Base-by-base conservation (phyloP, 1,140 invertebrate genomes). In the Mycetomoellerius zeteki region DNA sequence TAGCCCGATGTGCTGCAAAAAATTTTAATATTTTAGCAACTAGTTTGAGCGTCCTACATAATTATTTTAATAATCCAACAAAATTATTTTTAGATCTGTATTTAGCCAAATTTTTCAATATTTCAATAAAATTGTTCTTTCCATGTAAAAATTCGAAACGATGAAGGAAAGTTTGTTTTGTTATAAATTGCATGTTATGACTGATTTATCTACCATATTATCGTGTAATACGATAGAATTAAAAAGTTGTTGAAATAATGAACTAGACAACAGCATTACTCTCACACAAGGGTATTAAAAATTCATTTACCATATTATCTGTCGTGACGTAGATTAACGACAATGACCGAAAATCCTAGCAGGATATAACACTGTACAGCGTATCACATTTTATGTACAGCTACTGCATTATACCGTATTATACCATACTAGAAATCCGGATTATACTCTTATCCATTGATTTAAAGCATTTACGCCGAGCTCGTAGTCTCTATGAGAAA, bases 361-460 rank as follows among this genome's bases (percentile, higher is more conserved):
- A 54, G 85, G 64, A 86, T 81, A 89, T 86, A 81, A 56, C 21
- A 12, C 33, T 73, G 54, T 72, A 89, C 21, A 71, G 19, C 21
- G 33, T 60, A 58, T 86, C 67, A 47, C 75, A 80, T 67, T 67
- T 89, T 86, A 67, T 67, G 67, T 52, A 75, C 56, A 30, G 54
- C 69, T 47, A 58, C 69, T 47, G 69, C 27, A 75, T 84, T 75
- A 73, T 82, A 82, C 37, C 19, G 67, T 60, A 82, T 84, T 90
- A 76, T 85, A 85, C 56, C 58, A 73, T 52, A 50, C 75, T 73
- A 65, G 47, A n/a, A 24, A 76, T 85, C 86, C 62, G 80, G 89
- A 90, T 90, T 90, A 90, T 65, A 50, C 71, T 82, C 76, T 90
- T 87, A 90, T 90, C 88, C 88, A 52, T 56, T 90, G 89, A 90